These are phyloP conservation scores for Cephalotes varians DNA, from an alignment of 2,888 invertebrate species.

Conservation along the genomic window DNA sequence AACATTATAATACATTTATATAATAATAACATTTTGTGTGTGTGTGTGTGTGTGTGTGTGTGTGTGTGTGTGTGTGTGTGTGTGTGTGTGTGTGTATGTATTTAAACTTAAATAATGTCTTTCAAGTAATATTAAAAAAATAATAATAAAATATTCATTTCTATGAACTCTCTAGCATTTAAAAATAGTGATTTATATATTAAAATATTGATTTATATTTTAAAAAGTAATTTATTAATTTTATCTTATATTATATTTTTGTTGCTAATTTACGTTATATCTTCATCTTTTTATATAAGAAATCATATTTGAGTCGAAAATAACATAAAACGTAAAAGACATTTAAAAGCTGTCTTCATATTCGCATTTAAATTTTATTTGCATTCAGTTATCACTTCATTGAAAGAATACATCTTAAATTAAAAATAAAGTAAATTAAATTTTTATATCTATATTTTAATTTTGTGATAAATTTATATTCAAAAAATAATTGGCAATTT, in stretches of 20 bases:
- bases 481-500: not conserved
- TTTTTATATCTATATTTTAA: not conserved
- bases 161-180: not conserved
- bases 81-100: too few relatives aligned
- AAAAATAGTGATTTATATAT: not conserved
- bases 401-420: not conserved
- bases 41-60: too few relatives aligned
- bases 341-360: not conserved
- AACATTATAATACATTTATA: too few relatives aligned
- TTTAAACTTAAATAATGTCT: not conserved
- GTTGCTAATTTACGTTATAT: too few relatives aligned
- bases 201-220: not conserved
- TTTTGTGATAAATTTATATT: not conserved
- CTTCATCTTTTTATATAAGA: too few relatives aligned
- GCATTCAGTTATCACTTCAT: not conserved
- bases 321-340: conserved; percentile 1
- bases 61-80: too few relatives aligned
- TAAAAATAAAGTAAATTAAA: not conserved
- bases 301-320: too few relatives aligned
- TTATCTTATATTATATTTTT: not conserved
- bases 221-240: not conserved
- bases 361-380: not conserved
- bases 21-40: too few relatives aligned
- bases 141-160: not conserved
- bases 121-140: not conserved